Evolutionary conservation across 2,797 vertebrate genomes (phyloP).

Genomic region (Sebastes minor): DNA sequence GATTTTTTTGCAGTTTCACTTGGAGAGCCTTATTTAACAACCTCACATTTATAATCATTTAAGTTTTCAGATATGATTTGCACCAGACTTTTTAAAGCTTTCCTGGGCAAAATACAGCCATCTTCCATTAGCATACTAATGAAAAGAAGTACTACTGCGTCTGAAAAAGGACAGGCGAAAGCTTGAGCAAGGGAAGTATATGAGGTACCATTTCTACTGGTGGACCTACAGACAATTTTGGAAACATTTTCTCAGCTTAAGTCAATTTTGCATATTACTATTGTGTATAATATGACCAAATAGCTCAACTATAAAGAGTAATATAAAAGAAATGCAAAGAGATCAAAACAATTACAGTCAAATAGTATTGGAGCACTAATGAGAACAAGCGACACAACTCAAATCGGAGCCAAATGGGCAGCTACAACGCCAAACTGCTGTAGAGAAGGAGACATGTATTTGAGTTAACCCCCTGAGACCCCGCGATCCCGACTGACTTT

Average conservation of each 20-base stretch:
- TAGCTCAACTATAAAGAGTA: not conserved
- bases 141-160: not conserved
- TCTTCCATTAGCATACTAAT: not conserved
- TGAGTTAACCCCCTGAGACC: no score
- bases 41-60: not conserved
- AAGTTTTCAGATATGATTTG: not conserved
- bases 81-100: not conserved
- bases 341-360: not conserved
- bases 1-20: not conserved
- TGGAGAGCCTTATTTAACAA: not conserved
- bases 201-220: not conserved
- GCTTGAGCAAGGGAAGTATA: not conserved
- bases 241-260: not conserved
- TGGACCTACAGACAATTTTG: not conserved
- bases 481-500: no score
- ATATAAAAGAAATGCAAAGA: not conserved
- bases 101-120: not conserved
- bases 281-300: not conserved
- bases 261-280: not conserved
- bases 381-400: no score
- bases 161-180: not conserved
- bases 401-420: no score
- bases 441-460: no score
- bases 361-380: no score
- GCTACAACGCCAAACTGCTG: no score